These are phyloP conservation scores for Decapterus maruadsi DNA, from an alignment of 2,797 vertebrate genomes.

Conservation along the genomic window DNA sequence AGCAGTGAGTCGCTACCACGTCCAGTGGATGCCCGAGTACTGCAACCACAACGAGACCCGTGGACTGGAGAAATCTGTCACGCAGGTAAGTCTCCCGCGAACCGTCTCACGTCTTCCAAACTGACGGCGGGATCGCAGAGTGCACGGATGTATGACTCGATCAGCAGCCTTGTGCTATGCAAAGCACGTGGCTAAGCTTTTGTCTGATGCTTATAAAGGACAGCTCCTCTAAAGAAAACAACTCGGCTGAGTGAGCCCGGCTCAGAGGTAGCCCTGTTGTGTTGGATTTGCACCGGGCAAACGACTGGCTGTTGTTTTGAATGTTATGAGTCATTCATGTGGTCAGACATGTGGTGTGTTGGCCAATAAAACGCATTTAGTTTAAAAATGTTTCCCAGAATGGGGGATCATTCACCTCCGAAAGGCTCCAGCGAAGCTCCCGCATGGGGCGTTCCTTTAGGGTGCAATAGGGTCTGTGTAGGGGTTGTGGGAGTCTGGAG, in stretches of 20 bases:
- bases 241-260: constrained; percentile 38
- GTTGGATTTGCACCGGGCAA: constrained; percentile 58
- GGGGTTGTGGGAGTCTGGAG: constrained; percentile 28
- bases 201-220: constrained; percentile 62
- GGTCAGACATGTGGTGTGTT: constrained; percentile 76
- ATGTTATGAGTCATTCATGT: constrained; percentile 79
- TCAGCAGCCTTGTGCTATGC: constrained; percentile 61
- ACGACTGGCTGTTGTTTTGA: constrained; percentile 76
- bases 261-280: constrained; percentile 32
- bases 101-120: not conserved
- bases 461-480: constrained; percentile 40
- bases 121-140: not conserved
- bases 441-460: constrained; percentile 51
- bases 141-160: constrained; percentile 5
- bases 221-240: constrained; percentile 60
- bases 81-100: constrained; percentile 85
- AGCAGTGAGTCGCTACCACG: constrained; percentile 87
- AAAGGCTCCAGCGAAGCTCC: constrained; percentile 45
- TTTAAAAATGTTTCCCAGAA: constrained; percentile 80
- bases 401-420: constrained; percentile 63
- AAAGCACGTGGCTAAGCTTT: constrained; percentile 66
- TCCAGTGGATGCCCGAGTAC: constrained; percentile 92
- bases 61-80: constrained; percentile 86
- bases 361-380: constrained; percentile 80
- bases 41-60: constrained; percentile 91